Percentiles rank a stretch among this genome's conserved stretches.
Conservation (phyloP, 2,888 invertebrate species). For the Ypsolopha sequella region DNA sequence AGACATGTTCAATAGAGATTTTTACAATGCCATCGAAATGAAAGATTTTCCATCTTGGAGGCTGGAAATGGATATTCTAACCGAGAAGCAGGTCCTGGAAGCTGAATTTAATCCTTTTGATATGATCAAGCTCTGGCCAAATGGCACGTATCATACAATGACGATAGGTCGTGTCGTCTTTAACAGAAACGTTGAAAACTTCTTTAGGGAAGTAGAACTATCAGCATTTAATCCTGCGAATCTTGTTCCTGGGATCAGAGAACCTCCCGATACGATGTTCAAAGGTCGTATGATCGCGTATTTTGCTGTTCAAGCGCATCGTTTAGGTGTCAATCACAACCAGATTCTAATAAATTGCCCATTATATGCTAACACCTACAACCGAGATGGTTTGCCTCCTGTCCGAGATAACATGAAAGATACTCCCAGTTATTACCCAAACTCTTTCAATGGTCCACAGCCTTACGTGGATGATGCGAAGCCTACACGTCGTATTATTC, state of each 20-base stretch:
- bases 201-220: slow-evolving; percentile 90
- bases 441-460: no score
- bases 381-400: no score
- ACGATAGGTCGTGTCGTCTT: slow-evolving; percentile 82
- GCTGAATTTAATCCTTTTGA: slow-evolving; percentile 87
- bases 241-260: slow-evolving; percentile 75
- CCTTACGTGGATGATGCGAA: no score
- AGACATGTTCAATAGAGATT: slow-evolving; percentile 86
- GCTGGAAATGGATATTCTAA: slow-evolving; percentile 83
- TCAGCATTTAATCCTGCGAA: slow-evolving; percentile 85
- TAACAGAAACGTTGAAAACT: slow-evolving; percentile 84
- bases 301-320: not conserved
- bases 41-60: slow-evolving; percentile 78
- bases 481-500: no score
- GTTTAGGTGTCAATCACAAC: no score
- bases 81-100: slow-evolving; percentile 78
- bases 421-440: no score
- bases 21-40: slow-evolving; percentile 87
- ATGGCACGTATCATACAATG: slow-evolving; percentile 27
- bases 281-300: slow-evolving; percentile 83
- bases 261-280: slow-evolving; percentile 78
- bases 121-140: slow-evolving; percentile 87
- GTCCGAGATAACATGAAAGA: no score
- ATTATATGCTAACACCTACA: no score
- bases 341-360: no score